These are phyloP conservation scores for Littorina saxatilis DNA, from an alignment of 1,140 invertebrate species.

Conservation along the genomic window DNA sequence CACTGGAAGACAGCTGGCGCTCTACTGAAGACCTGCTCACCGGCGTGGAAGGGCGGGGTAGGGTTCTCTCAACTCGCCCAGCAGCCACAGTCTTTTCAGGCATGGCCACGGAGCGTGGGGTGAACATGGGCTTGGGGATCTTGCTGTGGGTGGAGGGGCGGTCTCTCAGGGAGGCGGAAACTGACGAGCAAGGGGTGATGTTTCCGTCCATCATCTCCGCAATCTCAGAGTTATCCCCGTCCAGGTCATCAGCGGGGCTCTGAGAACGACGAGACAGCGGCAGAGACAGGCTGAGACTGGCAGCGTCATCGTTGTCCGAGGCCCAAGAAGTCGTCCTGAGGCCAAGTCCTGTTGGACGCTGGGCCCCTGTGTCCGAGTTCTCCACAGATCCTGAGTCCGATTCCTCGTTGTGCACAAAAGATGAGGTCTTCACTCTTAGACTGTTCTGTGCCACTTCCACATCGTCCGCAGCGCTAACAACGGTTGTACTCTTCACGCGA, in stretches of 20 bases:
- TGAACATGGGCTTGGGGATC: slow-evolving; percentile 43
- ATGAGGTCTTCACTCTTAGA: slow-evolving; percentile 22
- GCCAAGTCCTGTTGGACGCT: background rate
- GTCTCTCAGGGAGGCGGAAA: background rate
- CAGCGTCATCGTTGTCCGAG: slow-evolving; percentile 3
- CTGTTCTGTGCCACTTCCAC: background rate
- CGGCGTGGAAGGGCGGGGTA: background rate
- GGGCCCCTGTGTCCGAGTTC: background rate
- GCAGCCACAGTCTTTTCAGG: slow-evolving; percentile 18
- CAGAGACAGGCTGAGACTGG: background rate
- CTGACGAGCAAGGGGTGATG: background rate
- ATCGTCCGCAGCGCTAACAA: background rate
- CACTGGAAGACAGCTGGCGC: background rate
- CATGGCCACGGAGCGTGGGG: slow-evolving; percentile 48
- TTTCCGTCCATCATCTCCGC: background rate
- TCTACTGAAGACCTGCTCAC: background rate
- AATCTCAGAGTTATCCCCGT: slow-evolving; percentile 14
- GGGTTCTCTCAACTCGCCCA: background rate
- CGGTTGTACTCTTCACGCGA: background rate
- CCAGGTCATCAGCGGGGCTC: slow-evolving; percentile 28
- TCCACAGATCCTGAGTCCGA: background rate
- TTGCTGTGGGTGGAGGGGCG: slow-evolving; percentile 31
- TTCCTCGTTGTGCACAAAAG: slow-evolving; percentile 24
- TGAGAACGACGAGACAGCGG: slow-evolving; percentile 1
- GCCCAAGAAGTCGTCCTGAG: background rate